Evolutionary conservation across 30 jellyfish, hydroid and myxozoan species (phyloP).

Genomic region (Phacellophora camtschatica): DNA sequence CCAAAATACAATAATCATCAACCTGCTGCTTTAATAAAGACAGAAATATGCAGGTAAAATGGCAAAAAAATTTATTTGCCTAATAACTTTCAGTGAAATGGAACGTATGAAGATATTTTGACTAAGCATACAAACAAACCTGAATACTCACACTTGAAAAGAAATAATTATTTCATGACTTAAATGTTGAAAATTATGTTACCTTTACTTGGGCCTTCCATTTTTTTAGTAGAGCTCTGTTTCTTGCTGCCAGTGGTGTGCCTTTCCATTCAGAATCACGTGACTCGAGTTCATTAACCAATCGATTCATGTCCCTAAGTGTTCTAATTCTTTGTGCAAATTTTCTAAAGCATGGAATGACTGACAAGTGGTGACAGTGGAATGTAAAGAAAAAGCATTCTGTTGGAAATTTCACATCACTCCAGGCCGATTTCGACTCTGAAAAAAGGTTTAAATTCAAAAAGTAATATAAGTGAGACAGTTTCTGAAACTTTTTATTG

Average conservation of each 20-base stretch:
- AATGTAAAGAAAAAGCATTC: slow-evolving; percentile 91
- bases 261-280: slow-evolving; percentile 90
- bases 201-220: slow-evolving; percentile 94
- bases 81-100: too few relatives aligned
- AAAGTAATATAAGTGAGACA: neutral
- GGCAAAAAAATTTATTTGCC: too few relatives aligned
- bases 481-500: neutral
- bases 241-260: slow-evolving; percentile 89
- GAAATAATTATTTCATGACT: too few relatives aligned
- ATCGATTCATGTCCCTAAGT: slow-evolving; percentile 81
- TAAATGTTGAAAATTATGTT: too few relatives aligned
- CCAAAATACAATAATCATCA: too few relatives aligned
- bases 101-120: too few relatives aligned
- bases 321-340: slow-evolving; percentile 87
- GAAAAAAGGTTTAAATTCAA: neutral
- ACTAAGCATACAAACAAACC: too few relatives aligned
- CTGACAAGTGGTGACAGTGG: slow-evolving; percentile 90
- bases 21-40: too few relatives aligned
- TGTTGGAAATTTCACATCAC: slow-evolving; percentile 86
- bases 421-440: slow-evolving; percentile 60
- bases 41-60: too few relatives aligned
- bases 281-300: slow-evolving; percentile 85
- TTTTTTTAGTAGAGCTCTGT: slow-evolving; percentile 77
- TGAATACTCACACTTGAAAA: too few relatives aligned
- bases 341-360: slow-evolving; percentile 84